A percentile compares a stretch with the other conserved stretches of the same genome.
These are phyloP conservation scores for Dermatemys mawii DNA, from an alignment of 2,113 vertebrate species.

Conservation along the genomic window DNA sequence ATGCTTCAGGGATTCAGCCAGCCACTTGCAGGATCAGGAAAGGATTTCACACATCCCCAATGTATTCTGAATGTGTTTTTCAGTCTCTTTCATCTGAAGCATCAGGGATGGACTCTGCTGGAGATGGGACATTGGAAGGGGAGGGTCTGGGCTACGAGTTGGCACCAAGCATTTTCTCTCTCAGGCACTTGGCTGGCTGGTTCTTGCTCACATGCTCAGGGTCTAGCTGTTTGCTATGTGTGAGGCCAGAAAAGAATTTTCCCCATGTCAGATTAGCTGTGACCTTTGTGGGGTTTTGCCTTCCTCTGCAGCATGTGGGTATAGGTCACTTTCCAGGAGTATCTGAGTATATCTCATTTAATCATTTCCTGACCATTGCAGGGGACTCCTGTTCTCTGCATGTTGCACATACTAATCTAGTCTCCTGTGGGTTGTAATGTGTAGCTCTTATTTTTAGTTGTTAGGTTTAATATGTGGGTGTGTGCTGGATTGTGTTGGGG, in stretches of 20 bases:
- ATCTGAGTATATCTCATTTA: not conserved
- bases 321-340: not conserved
- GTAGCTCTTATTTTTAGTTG: not conserved
- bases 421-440: not conserved
- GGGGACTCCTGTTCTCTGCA: not conserved
- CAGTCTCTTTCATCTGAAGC: not conserved
- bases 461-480: not conserved
- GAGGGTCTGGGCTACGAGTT: not conserved
- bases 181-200: not conserved
- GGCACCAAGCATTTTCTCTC: not conserved
- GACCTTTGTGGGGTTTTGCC: not conserved
- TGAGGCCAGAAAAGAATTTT: not conserved
- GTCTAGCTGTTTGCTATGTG: not conserved
- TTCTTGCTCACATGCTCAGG: not conserved
- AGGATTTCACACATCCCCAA: not conserved
- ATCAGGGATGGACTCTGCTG: not conserved
- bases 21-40: not conserved
- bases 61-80: not conserved
- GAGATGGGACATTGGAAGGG: not conserved
- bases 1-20: not conserved
- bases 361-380: not conserved
- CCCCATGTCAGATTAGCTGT: not conserved
- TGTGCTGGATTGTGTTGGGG: not conserved
- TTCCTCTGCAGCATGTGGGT: not conserved
- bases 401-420: not conserved